phyloP scores from a whole-genome alignment of 2,797 vertebrate genomes.

The Toxotes lorentzi region DNA sequence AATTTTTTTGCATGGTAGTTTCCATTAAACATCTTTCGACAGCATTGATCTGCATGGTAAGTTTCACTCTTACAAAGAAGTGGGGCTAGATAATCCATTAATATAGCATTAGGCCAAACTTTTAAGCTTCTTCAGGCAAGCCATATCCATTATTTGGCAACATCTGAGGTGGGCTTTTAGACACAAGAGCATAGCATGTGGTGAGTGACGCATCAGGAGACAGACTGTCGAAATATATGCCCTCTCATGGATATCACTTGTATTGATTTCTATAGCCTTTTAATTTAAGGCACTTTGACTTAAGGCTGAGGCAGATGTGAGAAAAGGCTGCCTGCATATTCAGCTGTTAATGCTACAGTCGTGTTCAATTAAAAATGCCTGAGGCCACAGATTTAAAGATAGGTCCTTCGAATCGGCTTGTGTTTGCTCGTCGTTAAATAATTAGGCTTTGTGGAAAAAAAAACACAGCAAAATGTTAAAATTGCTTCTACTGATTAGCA shows the following conservation, averaged over 20 bases:
- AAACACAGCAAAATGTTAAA: slow-evolving; percentile 88
- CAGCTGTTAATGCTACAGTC: slow-evolving; percentile 89
- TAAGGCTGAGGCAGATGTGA: slow-evolving; percentile 77
- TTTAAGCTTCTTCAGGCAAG: slow-evolving; percentile 77
- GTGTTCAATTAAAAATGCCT: slow-evolving; percentile 94
- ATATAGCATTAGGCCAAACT: slow-evolving; percentile 72
- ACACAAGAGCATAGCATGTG: slow-evolving; percentile 72
- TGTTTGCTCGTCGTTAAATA: slow-evolving; percentile 91
- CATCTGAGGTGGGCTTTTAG: slow-evolving; percentile 74
- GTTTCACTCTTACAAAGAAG: slow-evolving; percentile 68
- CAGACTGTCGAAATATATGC: slow-evolving; percentile 66
- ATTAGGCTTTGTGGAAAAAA: slow-evolving; percentile 89
- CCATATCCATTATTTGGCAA: slow-evolving; percentile 70
- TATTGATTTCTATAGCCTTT: slow-evolving; percentile 86
- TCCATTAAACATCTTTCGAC: slow-evolving; percentile 76
- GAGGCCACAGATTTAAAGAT: slow-evolving; percentile 84
- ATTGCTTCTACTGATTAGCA: slow-evolving; percentile 89
- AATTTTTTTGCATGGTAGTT: slow-evolving; percentile 69
- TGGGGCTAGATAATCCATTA: slow-evolving; percentile 66
- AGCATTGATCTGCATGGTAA: slow-evolving; percentile 66
- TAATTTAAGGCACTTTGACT: slow-evolving; percentile 86
- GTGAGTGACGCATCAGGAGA: slow-evolving; percentile 77
- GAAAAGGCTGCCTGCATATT: slow-evolving; percentile 82
- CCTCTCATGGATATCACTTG: slow-evolving; percentile 75
- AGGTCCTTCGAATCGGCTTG: slow-evolving; percentile 81